Evolutionary conservation across 2,888 invertebrate species (phyloP).

Genomic region (Perizoma affinitatum): DNA sequence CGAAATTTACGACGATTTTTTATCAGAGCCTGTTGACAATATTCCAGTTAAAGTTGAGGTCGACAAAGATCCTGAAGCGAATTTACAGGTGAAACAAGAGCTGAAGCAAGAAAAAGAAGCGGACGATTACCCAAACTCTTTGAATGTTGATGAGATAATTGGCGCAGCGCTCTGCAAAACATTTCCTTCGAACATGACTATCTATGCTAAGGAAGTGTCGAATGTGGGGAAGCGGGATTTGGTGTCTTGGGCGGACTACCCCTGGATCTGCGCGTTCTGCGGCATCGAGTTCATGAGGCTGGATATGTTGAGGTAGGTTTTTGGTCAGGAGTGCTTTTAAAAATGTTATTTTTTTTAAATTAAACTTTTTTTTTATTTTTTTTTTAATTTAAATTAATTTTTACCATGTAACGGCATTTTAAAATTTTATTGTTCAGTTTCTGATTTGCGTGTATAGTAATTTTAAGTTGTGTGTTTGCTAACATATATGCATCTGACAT

Average conservation of each 20-base stretch:
- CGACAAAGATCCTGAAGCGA: slow-evolving; percentile 7
- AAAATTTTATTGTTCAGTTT: no score
- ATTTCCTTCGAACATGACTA: slow-evolving; percentile 54
- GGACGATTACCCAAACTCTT: slow-evolving; percentile 29
- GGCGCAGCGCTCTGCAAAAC: slow-evolving; percentile 63
- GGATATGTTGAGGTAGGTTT: slow-evolving; percentile 64
- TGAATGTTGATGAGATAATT: slow-evolving; percentile 67
- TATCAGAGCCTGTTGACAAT: slow-evolving; percentile 43
- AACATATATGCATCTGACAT: no score
- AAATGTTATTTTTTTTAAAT: no score
- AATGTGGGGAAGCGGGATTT: slow-evolving; percentile 54
- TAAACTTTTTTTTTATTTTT: no score
- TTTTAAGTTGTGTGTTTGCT: no score
- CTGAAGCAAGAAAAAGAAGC: slow-evolving; percentile 60
- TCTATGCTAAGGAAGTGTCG: slow-evolving; percentile 66
- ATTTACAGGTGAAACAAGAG: slow-evolving; percentile 59
- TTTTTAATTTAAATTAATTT: no score
- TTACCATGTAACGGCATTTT: no score
- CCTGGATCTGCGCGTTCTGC: slow-evolving; percentile 71
- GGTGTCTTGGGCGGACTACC: slow-evolving; percentile 69
- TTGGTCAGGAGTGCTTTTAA: no score
- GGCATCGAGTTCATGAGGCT: slow-evolving; percentile 69
- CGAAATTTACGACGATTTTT: slow-evolving; percentile 60
- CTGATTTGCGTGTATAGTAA: no score
- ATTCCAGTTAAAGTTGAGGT: slow-evolving; percentile 45